Conservation (phyloP, 2,113 vertebrate species). For the Typhlomys cinereus region DNA sequence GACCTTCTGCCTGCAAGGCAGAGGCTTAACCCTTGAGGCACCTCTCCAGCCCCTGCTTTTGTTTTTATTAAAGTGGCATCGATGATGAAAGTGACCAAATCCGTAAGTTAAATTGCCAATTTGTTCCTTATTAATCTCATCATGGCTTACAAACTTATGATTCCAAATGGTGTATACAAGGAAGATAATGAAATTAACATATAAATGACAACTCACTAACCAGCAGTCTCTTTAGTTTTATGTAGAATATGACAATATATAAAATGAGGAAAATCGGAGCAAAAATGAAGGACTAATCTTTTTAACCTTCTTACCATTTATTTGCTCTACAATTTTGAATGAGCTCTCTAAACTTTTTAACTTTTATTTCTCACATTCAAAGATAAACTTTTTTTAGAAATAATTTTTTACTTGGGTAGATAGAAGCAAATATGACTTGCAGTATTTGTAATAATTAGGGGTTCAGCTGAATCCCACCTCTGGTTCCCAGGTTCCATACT, state of each 20-base stretch:
- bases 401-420: background rate
- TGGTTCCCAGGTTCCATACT: too few relatives aligned
- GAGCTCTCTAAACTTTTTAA: background rate
- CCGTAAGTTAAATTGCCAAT: background rate
- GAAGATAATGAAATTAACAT: background rate
- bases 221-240: background rate
- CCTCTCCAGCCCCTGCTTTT: too few relatives aligned
- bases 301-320: conserved; percentile 2
- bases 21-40: too few relatives aligned
- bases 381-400: background rate
- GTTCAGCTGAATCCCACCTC: too few relatives aligned
- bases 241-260: background rate
- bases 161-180: conserved; percentile 13
- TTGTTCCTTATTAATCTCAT: conserved; percentile 14
- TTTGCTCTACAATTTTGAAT: background rate
- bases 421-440: conserved; percentile 46
- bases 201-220: background rate
- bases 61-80: too few relatives aligned
- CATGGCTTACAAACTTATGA: conserved; percentile 31
- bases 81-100: background rate
- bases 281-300: background rate
- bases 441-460: too few relatives aligned
- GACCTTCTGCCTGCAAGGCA: too few relatives aligned
- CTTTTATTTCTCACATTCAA: background rate
- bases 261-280: background rate